Evolutionary conservation across 2,888 invertebrate genomes (phyloP), one percentile per base, ranked within the genome.

Genomic region (Parascotia fuliginaria): DNA sequence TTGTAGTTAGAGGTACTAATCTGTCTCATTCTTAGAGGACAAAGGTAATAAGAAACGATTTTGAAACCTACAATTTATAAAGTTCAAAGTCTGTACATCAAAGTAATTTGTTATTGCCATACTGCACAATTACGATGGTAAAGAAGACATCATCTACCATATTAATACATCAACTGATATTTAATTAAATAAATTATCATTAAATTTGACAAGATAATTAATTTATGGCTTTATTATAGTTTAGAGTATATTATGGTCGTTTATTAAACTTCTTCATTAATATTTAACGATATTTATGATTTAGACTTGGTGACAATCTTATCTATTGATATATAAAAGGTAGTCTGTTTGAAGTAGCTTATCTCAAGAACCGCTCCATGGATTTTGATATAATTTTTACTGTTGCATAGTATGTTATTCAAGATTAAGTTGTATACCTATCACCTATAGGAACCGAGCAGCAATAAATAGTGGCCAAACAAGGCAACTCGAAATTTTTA

Each of bases 181-280:
- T 32, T 24, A 22, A 13, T 15, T 31, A 32, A 28, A 12, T 45
- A 45, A 45, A 38, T 32, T 27, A 39, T 29, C 29, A 22, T 37
- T 37, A 14, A 19, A 11, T 45, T 39, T 38, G 37, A 22, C n/a
- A 27, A 14, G 7, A 9, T 14, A n/a, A 24, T 22, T 45, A 9
- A n/a, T 36, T 36, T 37, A 24, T 3, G 5, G 14, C 41, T 41
- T 38, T 40, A 41, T 29, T 47, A 29, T 27, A 29, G 19, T 31
- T 37, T 38, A 31, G 38, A 31, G 14, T 44, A 38, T 29, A 1
- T 37, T 22, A 43, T 50, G 36, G 13, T 36, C 9, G 29, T 32
- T 4, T 29, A 11, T 37, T 31, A 24, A 9, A 31, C 31, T 1
- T 13, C 31, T 31, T 31, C 13, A n/a, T 31, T 13, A 31, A 36